phyloP scores from a whole-genome alignment of 2,797 vertebrate genomes.

The Bothrops alternatus region DNA sequence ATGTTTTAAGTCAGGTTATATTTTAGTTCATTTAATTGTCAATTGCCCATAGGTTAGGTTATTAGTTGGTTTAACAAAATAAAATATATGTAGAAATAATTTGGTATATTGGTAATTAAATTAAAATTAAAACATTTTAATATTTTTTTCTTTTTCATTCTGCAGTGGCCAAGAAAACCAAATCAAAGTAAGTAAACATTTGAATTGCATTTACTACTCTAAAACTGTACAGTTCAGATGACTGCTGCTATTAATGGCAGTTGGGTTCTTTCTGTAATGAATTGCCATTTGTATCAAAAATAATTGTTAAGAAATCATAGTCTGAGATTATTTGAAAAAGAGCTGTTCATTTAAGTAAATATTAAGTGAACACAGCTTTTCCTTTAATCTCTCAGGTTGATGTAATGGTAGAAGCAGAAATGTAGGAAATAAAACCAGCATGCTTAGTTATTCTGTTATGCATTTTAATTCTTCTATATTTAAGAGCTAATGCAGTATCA shows the following conservation, averaged over 20 bases:
- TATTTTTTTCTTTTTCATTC: conserved; percentile 50
- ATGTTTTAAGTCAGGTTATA: neutral
- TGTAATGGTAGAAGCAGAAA: neutral
- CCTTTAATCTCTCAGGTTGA: neutral
- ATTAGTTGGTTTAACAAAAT: neutral
- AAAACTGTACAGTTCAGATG: neutral
- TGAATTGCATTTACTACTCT: neutral
- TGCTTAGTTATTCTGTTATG: neutral
- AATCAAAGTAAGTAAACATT: conserved; percentile 89
- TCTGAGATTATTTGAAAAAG: neutral
- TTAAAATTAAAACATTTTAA: conserved; percentile 27
- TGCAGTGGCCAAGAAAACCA: conserved; percentile 86
- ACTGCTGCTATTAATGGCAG: neutral
- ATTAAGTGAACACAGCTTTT: neutral
- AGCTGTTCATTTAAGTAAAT: neutral
- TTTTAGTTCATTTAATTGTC: neutral
- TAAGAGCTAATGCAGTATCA: neutral
- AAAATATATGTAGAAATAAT: conserved; percentile 2
- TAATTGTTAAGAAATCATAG: neutral
- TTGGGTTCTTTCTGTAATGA: neutral
- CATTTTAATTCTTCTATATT: neutral
- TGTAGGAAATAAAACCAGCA: neutral
- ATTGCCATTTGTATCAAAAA: neutral
- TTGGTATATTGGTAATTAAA: neutral
- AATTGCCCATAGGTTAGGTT: neutral